These are phyloP conservation scores for Onthophagus sagittarius DNA, from an alignment of 2,888 invertebrate genomes.

Conservation along the genomic window DNA sequence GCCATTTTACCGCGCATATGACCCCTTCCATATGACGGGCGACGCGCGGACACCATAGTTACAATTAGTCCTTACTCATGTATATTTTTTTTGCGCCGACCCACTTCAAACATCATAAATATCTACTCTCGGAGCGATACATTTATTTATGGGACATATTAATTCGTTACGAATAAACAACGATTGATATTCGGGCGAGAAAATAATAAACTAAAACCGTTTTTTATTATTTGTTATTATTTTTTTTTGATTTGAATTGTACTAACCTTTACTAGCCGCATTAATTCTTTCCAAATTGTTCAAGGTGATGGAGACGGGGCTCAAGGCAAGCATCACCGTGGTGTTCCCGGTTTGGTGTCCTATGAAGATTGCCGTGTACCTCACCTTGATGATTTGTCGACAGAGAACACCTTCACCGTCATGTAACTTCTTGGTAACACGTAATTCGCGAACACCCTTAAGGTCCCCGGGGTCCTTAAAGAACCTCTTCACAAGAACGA, in stretches of 20 bases:
- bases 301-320: conserved; percentile 48
- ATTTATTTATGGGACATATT: neutral
- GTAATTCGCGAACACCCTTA: conserved; percentile 38
- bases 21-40: conserved; percentile 1
- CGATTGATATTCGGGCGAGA: neutral
- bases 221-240: no score
- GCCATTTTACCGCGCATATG: conserved; percentile 7
- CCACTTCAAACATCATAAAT: neutral
- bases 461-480: conserved; percentile 41
- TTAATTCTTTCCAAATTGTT: conserved; percentile 48
- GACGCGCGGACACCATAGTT: conserved; percentile 6
- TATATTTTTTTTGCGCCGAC: neutral
- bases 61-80: conserved; percentile 1
- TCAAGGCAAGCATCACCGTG: conserved; percentile 39
- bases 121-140: neutral
- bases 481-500: conserved; percentile 43
- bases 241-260: neutral
- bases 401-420: conserved; percentile 46
- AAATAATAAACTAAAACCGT: neutral
- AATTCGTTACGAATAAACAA: neutral
- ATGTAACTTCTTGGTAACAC: conserved; percentile 40
- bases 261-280: conserved; percentile 47
- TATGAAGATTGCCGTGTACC: conserved; percentile 47
- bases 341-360: conserved; percentile 37
- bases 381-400: conserved; percentile 42